Conservation (phyloP, 2,797 vertebrate genomes). For the Poliocrania exsul region DNA sequence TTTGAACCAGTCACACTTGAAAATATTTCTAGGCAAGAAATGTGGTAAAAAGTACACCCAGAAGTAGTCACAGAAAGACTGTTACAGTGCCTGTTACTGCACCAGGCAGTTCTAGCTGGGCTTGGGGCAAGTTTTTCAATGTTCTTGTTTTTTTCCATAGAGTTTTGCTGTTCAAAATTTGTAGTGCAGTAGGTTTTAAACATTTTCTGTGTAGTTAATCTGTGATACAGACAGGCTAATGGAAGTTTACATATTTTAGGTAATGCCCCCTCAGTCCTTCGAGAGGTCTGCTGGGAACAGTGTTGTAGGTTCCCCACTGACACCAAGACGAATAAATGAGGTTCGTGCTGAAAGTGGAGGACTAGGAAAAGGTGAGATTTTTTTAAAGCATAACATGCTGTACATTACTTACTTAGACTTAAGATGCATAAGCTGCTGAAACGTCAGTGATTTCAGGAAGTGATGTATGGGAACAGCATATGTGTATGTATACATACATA, state of each 20-base stretch:
- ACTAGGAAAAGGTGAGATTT: slow-evolving; percentile 74
- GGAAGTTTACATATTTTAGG: slow-evolving; percentile 72
- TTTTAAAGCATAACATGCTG: neutral
- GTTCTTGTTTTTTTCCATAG: neutral
- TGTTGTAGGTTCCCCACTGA: slow-evolving; percentile 72
- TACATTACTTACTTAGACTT: neutral
- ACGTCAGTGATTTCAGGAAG: neutral
- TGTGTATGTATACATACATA: accelerated
- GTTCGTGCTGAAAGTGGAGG: slow-evolving; percentile 76
- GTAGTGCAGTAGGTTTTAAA: neutral
- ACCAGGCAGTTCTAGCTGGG: neutral
- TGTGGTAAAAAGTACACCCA: neutral
- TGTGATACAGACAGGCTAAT: neutral
- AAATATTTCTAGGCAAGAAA: neutral
- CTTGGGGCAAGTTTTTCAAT: neutral
- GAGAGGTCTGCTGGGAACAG: slow-evolving; percentile 79
- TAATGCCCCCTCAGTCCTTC: slow-evolving; percentile 90
- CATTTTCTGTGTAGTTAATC: neutral
- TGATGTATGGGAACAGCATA: neutral
- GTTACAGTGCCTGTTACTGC: neutral
- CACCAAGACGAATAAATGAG: slow-evolving; percentile 79
- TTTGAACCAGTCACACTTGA: neutral
- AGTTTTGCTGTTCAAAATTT: neutral
- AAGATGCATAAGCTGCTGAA: neutral
- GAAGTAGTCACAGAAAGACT: neutral